Percentiles rank a stretch among this genome's conserved stretches.
Conservation (phyloP, 1,140 invertebrate species). For the Uloborus diversus region DNA sequence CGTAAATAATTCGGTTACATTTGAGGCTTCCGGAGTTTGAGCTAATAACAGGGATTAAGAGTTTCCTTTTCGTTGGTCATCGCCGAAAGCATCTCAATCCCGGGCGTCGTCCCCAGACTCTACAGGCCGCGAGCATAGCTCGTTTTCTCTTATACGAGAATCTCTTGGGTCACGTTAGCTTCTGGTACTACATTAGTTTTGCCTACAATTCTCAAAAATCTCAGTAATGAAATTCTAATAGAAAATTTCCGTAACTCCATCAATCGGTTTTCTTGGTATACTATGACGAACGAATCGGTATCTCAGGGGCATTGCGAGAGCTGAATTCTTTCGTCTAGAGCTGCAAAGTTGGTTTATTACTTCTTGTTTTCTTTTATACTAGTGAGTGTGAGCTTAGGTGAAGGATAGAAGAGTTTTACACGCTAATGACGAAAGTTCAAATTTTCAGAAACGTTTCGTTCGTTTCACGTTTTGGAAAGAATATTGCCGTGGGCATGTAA, state of each 20-base stretch:
- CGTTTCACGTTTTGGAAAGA: no score
- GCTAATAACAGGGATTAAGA: slow-evolving; percentile 53
- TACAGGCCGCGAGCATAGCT: slow-evolving; percentile 39
- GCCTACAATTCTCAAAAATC: background rate
- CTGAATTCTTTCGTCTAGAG: no score
- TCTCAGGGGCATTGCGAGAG: slow-evolving; percentile 3
- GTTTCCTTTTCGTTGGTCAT: slow-evolving; percentile 33
- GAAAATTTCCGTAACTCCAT: slow-evolving; percentile 29
- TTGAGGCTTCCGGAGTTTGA: slow-evolving; percentile 39
- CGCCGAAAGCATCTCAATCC: slow-evolving; percentile 26
- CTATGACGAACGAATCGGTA: slow-evolving; percentile 32
- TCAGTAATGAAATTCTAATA: slow-evolving; percentile 52
- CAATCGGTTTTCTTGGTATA: background rate
- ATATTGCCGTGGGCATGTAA: no score
- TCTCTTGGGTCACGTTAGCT: slow-evolving; percentile 39
- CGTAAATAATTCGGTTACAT: slow-evolving; percentile 56
- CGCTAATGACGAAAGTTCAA: no score
- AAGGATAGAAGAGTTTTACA: no score
- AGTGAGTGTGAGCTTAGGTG: no score
- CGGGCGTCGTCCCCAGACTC: slow-evolving; percentile 19
- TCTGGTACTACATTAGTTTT: background rate
- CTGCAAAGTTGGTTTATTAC: no score
- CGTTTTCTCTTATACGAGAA: slow-evolving; percentile 23
- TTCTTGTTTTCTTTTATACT: no score
- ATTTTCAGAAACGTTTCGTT: no score